Percentiles rank a stretch among this genome's conserved stretches.
These are phyloP conservation scores for Napeogenes inachia DNA, from an alignment of 2,888 invertebrate species.

Conservation along the genomic window DNA sequence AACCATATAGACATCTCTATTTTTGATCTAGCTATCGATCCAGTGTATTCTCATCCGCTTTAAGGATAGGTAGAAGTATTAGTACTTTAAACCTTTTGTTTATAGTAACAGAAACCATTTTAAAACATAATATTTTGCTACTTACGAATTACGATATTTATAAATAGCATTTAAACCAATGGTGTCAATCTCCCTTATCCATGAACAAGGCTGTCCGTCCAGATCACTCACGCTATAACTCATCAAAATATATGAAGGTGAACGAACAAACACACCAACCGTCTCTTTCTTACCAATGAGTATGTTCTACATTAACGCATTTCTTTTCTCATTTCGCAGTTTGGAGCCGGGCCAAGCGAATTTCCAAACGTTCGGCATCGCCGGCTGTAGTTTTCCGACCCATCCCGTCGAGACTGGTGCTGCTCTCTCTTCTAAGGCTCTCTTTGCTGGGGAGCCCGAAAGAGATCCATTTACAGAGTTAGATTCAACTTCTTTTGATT, in stretches of 20 bases:
- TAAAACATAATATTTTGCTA: background rate
- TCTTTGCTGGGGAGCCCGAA: conserved; percentile 54
- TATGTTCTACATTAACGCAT: conserved; percentile 66
- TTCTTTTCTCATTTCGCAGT: conserved; percentile 78
- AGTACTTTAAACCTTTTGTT: too few relatives aligned
- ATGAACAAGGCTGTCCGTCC: conserved; percentile 65
- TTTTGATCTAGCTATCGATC: too few relatives aligned
- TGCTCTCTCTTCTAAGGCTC: conserved; percentile 53
- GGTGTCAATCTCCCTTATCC: conserved; percentile 67
- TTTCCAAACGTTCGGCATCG: conserved; percentile 73
- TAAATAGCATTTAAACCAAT: conserved; percentile 44
- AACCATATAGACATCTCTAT: background rate
- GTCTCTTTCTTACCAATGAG: conserved; percentile 69
- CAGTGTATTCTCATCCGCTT: too few relatives aligned
- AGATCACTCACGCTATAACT: conserved; percentile 71
- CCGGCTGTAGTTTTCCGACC: conserved; percentile 75
- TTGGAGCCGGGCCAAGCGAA: conserved; percentile 78
- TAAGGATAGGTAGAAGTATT: too few relatives aligned
- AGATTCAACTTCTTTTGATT: conserved; percentile 55
- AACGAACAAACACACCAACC: conserved; percentile 58
- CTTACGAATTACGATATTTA: conserved; percentile 7
- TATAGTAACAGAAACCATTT: too few relatives aligned
- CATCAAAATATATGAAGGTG: conserved; percentile 67
- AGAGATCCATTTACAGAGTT: conserved; percentile 58
- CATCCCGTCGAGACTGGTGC: conserved; percentile 70